Percentiles rank a stretch among this genome's conserved stretches.
Conservation (phyloP, 2,113 vertebrate genomes). For the Clarias batrachus region DNA sequence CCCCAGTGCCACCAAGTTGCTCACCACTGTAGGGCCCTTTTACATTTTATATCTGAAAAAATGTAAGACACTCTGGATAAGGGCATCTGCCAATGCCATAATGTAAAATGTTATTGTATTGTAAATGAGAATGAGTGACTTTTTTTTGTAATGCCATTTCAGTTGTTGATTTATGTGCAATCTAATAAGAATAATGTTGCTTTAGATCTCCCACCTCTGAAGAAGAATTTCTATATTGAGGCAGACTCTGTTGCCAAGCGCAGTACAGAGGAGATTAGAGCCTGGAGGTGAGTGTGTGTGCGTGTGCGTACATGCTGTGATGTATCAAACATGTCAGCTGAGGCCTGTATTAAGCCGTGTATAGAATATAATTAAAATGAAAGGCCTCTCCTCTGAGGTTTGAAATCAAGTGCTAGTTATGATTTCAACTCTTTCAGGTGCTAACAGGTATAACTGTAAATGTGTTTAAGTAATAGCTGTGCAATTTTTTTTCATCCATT, state of each 20-base stretch:
- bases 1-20: too few species aligned
- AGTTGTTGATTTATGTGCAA: neutral
- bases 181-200: neutral
- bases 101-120: too few species aligned
- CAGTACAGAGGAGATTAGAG: slow-evolving; percentile 75
- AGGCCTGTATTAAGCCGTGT: neutral
- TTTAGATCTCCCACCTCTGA: slow-evolving; percentile 82
- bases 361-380: neutral
- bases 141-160: neutral
- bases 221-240: slow-evolving; percentile 89
- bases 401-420: neutral
- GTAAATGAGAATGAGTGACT: too few species aligned
- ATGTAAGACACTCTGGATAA: too few species aligned
- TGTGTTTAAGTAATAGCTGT: neutral
- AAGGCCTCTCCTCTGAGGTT: neutral
- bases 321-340: slow-evolving; percentile 18
- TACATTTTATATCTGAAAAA: too few species aligned
- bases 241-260: slow-evolving; percentile 74
- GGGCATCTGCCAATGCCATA: too few species aligned
- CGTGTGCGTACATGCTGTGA: neutral
- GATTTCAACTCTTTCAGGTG: neutral
- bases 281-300: slow-evolving; percentile 78
- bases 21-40: too few species aligned
- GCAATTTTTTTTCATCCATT: neutral
- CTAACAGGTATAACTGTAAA: neutral